Percentiles rank a stretch among this genome's conserved stretches.
These are phyloP conservation scores for Rhodophaea formosa DNA, from an alignment of 2,888 invertebrate species.

Conservation along the genomic window DNA sequence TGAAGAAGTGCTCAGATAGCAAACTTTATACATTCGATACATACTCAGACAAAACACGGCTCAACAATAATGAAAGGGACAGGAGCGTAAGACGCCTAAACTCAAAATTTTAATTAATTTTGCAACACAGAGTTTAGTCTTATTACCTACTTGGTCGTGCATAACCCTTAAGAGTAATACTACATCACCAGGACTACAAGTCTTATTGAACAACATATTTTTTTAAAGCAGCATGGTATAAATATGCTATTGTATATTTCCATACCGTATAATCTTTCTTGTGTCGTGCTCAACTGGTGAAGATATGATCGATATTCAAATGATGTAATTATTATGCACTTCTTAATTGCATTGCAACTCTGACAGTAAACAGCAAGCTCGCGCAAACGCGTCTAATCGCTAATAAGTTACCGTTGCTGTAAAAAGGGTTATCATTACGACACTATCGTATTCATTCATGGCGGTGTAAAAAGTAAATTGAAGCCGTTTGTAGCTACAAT, in stretches of 20 bases:
- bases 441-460: conserved; percentile 40
- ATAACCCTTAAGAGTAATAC: too few relatives aligned
- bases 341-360: background rate
- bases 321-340: background rate
- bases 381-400: background rate
- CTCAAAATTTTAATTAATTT: too few relatives aligned
- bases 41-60: too few relatives aligned
- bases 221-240: too few relatives aligned
- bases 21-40: too few relatives aligned
- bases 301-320: background rate
- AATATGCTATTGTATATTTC: background rate
- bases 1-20: background rate
- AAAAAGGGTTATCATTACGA: conserved; percentile 14
- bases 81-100: too few relatives aligned
- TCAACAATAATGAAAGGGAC: too few relatives aligned
- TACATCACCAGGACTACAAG: too few relatives aligned
- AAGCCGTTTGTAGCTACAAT: conserved; percentile 54
- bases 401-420: conserved; percentile 5
- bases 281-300: background rate
- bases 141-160: too few relatives aligned
- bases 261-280: background rate
- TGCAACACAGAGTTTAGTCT: too few relatives aligned
- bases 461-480: conserved; percentile 65
- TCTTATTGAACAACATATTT: too few relatives aligned
- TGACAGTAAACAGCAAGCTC: background rate